Percentiles rank a stretch among this genome's conserved stretches.
Conservation (phyloP, 2,888 invertebrate genomes). For the Marasmarcha lunaedactyla region DNA sequence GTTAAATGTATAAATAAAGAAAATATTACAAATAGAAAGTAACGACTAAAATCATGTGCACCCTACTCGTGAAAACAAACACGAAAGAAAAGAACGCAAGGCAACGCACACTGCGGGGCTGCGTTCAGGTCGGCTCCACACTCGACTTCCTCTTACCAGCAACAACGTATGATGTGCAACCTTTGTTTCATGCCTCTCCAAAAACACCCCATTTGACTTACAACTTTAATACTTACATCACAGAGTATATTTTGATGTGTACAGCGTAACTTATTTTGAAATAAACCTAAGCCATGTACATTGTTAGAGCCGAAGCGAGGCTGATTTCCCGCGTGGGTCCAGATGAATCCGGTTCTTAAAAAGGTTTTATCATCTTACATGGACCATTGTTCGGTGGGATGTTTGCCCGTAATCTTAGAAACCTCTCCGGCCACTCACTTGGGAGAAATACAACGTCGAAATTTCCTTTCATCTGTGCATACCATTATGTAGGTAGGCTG, state of each 20-base stretch:
- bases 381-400: background rate
- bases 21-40: no score
- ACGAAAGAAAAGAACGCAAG: background rate
- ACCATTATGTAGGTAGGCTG: no score
- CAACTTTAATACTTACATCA: no score
- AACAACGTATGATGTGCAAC: conserved; percentile 14
- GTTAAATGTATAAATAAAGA: no score
- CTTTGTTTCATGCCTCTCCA: no score
- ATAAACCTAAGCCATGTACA: conserved; percentile 14
- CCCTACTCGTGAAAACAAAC: no score
- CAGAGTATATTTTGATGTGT: no score
- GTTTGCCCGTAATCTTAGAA: background rate
- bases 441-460: no score
- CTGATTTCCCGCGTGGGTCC: conserved; percentile 54
- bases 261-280: background rate
- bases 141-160: background rate
- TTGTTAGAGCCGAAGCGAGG: conserved; percentile 24
- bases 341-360: background rate
- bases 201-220: no score
- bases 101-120: conserved; percentile 21
- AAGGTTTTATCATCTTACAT: conserved; percentile 1
- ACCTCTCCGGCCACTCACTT: no score
- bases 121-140: conserved; percentile 30
- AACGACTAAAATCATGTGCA: no score
- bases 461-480: no score